phyloP scores from a whole-genome alignment of 2,113 vertebrate genomes.

The Barnardius zonarius region DNA sequence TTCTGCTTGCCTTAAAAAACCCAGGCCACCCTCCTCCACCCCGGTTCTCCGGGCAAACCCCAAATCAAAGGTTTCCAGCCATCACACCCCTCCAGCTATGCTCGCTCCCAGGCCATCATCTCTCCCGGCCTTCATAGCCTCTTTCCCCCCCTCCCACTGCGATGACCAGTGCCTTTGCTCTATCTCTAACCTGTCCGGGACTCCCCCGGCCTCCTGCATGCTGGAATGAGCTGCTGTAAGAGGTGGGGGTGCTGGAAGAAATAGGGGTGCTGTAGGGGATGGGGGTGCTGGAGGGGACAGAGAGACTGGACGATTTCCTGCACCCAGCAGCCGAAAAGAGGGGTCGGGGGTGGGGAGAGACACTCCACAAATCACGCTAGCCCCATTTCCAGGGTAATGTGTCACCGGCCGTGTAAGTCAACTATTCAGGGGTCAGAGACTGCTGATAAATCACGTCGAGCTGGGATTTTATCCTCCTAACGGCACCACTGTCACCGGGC shows the following conservation, averaged over 20 bases:
- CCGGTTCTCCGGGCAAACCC: conserved; percentile 12
- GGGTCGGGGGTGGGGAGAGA: not conserved
- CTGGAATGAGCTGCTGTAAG: too few relatives aligned
- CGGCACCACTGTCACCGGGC: not conserved
- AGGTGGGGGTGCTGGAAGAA: not conserved
- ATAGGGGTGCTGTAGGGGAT: not conserved
- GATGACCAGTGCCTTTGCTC: not conserved
- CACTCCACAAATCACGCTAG: not conserved
- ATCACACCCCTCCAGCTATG: conserved; percentile 3
- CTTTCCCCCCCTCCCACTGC: too few relatives aligned
- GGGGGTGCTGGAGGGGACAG: not conserved
- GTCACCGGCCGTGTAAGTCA: conserved; percentile 2
- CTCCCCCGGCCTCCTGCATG: not conserved
- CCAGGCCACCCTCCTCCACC: conserved; percentile 36
- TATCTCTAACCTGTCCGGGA: not conserved
- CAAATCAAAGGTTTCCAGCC: conserved; percentile 54
- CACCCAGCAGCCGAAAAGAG: not conserved
- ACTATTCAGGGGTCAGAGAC: conserved; percentile 11
- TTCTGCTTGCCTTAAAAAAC: conserved; percentile 56
- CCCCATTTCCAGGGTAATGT: not conserved
- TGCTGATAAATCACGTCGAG: not conserved
- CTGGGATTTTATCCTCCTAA: not conserved
- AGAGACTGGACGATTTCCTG: not conserved
- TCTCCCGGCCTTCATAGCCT: not conserved
- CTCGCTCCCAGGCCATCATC: not conserved